These are phyloP conservation scores for Sarcoramphus papa DNA, from an alignment of 2,797 vertebrate species.

Conservation along the genomic window DNA sequence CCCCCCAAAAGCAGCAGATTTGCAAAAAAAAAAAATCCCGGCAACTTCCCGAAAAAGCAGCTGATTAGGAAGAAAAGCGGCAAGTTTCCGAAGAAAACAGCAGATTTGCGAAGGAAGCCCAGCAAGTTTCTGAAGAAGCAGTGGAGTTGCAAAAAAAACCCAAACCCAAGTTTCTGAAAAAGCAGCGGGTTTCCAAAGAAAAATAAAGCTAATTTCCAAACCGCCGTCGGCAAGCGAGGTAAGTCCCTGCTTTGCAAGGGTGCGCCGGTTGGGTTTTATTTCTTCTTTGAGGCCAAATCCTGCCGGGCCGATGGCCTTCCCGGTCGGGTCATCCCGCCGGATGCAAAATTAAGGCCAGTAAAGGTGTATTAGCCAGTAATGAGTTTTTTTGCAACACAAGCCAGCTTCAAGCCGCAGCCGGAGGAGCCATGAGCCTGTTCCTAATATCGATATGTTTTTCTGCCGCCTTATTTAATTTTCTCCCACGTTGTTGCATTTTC, in stretches of 20 bases:
- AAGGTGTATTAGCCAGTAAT: no score
- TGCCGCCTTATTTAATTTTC: accelerated
- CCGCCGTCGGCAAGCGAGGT: not conserved
- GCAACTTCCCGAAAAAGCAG: not conserved
- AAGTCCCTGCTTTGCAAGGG: not conserved
- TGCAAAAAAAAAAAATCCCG: not conserved
- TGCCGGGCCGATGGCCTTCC: accelerated
- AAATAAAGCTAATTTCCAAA: not conserved
- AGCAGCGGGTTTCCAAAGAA: not conserved
- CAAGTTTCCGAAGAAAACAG: not conserved
- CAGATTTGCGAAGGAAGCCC: not conserved
- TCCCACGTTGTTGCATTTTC: accelerated
- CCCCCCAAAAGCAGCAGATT: not conserved
- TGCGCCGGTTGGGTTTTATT: accelerated
- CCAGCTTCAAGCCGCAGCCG: accelerated
- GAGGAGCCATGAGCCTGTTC: not conserved
- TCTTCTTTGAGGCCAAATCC: not conserved
- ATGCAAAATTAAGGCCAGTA: accelerated
- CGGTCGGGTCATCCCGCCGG: accelerated
- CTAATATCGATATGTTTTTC: accelerated
- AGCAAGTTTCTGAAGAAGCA: not conserved
- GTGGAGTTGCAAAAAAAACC: no score
- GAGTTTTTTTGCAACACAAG: not conserved
- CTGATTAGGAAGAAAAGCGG: not conserved
- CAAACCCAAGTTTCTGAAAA: not conserved